Evolutionary conservation across 2,888 invertebrate genomes (phyloP).

Genomic region (Tenthredo amoena): DNA sequence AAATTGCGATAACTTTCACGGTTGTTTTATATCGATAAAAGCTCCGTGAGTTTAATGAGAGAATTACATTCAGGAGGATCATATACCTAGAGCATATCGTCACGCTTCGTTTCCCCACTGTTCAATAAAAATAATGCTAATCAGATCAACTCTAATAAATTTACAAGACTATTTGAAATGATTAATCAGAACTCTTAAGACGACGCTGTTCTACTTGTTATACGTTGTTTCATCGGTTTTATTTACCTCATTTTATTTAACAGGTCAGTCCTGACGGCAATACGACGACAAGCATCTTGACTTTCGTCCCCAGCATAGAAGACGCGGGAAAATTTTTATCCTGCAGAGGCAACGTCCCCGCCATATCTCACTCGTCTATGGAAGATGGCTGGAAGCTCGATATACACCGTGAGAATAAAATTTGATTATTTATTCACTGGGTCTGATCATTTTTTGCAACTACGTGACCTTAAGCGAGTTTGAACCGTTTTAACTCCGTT

Average conservation of each 20-base stretch:
- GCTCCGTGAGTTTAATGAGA: not conserved
- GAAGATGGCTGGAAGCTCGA: constrained; percentile 91
- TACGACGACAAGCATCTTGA: constrained; percentile 87
- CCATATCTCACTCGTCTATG: constrained; percentile 86
- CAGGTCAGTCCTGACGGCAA: constrained; percentile 86
- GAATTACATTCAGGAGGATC: not conserved
- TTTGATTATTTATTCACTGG: not conserved
- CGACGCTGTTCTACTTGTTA: not conserved
- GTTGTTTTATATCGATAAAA: not conserved
- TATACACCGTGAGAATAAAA: constrained; percentile 88
- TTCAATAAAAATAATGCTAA: not conserved
- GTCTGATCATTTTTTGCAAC: not conserved
- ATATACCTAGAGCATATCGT: not conserved
- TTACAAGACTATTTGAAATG: not conserved
- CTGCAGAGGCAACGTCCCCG: constrained; percentile 89
- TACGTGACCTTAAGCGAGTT: not conserved
- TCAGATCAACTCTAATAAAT: not conserved
- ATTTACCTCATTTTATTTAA: constrained; percentile 62
- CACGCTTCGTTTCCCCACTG: not conserved
- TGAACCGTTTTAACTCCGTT: not conserved
- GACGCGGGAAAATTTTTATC: constrained; percentile 89
- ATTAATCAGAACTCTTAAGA: not conserved
- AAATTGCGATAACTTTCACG: not conserved
- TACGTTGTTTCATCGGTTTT: constrained; percentile 51
- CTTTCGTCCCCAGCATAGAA: constrained; percentile 88